Percentiles rank a stretch among this genome's conserved stretches.
Conservation (phyloP, 2,797 vertebrate genomes). For the Morelia viridis region DNA sequence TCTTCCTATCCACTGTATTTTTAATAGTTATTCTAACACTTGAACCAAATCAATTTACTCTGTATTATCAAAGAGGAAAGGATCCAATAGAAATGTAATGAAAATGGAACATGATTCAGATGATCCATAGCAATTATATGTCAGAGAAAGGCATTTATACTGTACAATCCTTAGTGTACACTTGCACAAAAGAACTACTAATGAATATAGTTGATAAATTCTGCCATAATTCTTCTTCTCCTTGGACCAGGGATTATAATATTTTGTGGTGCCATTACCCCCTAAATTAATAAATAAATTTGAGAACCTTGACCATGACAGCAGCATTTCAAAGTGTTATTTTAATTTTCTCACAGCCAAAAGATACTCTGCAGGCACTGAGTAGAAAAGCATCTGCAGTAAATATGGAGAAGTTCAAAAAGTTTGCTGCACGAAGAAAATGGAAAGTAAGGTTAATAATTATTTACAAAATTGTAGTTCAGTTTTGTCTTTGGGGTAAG, state of each 20-base stretch:
- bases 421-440: conserved; percentile 94
- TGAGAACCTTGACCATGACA: background rate
- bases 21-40: background rate
- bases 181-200: background rate
- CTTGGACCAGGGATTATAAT: background rate
- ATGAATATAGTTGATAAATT: background rate
- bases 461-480: background rate
- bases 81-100: background rate
- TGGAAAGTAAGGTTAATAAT: conserved; percentile 87
- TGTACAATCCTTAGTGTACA: background rate
- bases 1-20: background rate
- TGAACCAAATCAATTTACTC: background rate
- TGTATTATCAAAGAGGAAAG: background rate
- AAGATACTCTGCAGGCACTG: conserved; percentile 93
- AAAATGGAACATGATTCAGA: background rate
- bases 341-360: conserved; percentile 81
- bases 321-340: conserved; percentile 32
- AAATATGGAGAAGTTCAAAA: conserved; percentile 99
- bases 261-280: background rate
- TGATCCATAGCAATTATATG: background rate
- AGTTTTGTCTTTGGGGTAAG: background rate
- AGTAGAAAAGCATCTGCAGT: conserved; percentile 97
- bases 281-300: background rate
- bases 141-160: background rate
- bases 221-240: background rate